A percentile compares a stretch with the other conserved stretches of the same genome.
Evolutionary conservation across 1,140 invertebrate species (phyloP).

Genomic region (Drosophila prosaltans): DNA sequence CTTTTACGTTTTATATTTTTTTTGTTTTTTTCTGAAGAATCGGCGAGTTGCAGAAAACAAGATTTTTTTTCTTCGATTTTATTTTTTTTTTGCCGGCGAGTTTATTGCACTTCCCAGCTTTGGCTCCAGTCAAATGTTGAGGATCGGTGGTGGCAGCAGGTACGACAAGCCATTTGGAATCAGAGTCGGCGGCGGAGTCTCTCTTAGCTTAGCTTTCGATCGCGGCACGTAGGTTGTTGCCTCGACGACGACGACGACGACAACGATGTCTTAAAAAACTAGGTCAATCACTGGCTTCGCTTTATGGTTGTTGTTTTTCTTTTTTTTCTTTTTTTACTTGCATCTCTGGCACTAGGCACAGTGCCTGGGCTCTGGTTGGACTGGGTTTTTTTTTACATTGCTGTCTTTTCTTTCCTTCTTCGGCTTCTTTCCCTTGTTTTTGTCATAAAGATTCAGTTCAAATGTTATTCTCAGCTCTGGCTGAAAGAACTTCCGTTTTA

Average conservation of each 20-base stretch:
- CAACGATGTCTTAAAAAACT: slow-evolving; percentile 67
- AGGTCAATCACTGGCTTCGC: slow-evolving; percentile 76
- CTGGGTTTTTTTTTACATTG: slow-evolving; percentile 67
- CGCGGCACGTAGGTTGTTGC: slow-evolving; percentile 64
- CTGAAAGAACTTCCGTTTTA: slow-evolving; percentile 50
- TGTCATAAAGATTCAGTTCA: slow-evolving; percentile 6
- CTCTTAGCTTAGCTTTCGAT: slow-evolving; percentile 30
- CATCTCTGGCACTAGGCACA: slow-evolving; percentile 30
- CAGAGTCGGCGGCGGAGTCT: slow-evolving; percentile 6
- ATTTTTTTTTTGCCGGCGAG: slow-evolving; percentile 54
- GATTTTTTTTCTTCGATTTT: slow-evolving; percentile 60
- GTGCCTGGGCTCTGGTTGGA: slow-evolving; percentile 56
- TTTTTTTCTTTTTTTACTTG: slow-evolving; percentile 62
- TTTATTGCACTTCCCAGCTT: slow-evolving; percentile 72
- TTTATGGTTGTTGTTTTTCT: slow-evolving; percentile 19
- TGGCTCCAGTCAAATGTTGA: slow-evolving; percentile 43
- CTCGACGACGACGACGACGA: slow-evolving; percentile 59
- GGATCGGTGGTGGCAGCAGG: slow-evolving; percentile 60
- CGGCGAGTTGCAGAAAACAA: slow-evolving; percentile 76
- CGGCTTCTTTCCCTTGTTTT: not conserved
- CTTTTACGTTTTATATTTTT: slow-evolving; percentile 26
- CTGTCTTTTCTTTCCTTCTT: slow-evolving; percentile 58
- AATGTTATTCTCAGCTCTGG: slow-evolving; percentile 39
- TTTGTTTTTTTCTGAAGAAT: slow-evolving; percentile 67
- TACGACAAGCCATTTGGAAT: slow-evolving; percentile 17